These are phyloP conservation scores for Linyphia triangularis DNA, from an alignment of 2,888 invertebrate species.

Conservation along the genomic window DNA sequence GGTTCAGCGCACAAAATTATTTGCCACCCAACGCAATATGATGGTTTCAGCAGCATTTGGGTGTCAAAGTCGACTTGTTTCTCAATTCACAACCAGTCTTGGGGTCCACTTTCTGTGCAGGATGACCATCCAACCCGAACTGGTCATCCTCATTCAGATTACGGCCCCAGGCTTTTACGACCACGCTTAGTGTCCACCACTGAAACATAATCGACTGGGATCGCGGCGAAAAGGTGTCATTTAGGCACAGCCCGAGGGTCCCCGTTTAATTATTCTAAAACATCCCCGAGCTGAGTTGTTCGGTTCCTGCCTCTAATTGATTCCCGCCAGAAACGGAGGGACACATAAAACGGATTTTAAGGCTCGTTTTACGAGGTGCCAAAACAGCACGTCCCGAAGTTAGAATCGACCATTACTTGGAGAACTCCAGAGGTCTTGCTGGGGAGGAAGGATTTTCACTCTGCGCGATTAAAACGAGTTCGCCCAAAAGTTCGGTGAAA, in stretches of 20 bases:
- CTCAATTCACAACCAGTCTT: no score
- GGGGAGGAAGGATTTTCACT: no score
- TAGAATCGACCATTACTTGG: conserved; percentile 67
- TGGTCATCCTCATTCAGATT: not conserved
- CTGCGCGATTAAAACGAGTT: conserved; percentile 57
- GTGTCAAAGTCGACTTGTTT: no score
- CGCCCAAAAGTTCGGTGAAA: no score
- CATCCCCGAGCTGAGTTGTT: conserved; percentile 60
- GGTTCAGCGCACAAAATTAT: no score
- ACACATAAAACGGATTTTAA: conserved; percentile 64
- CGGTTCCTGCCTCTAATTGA: conserved; percentile 57
- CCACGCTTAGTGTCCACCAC: not conserved
- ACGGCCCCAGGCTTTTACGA: not conserved
- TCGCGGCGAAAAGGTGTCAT: conserved; percentile 30
- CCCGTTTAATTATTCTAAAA: conserved; percentile 71
- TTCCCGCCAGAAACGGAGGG: conserved; percentile 10
- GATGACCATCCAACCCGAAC: no score
- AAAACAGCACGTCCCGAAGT: conserved; percentile 67
- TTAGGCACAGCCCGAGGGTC: conserved; percentile 39
- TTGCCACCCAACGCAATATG: no score
- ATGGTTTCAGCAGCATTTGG: no score
- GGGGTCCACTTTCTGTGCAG: no score
- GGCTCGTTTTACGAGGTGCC: conserved; percentile 69
- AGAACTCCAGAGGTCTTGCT: conserved; percentile 42
- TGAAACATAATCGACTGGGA: conserved; percentile 32